phyloP scores from a whole-genome alignment of 2,888 invertebrate genomes.

The Eumerus sabulonum region DNA sequence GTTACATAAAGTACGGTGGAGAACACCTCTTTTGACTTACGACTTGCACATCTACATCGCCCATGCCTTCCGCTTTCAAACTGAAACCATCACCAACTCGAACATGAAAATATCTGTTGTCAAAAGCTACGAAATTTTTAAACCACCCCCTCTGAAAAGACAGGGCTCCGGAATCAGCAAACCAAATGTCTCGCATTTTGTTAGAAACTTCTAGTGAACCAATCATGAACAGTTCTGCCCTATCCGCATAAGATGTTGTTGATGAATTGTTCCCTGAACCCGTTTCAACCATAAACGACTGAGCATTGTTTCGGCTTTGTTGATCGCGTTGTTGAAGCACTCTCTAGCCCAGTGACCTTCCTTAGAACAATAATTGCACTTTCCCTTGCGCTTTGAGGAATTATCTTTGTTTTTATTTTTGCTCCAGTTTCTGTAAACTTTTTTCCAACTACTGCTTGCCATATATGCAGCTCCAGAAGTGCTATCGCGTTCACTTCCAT shows the following conservation, averaged over 20 bases:
- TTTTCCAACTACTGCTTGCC: conserved; percentile 19
- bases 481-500: neutral
- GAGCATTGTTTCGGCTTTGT: conserved; percentile 4
- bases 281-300: too few relatives aligned
- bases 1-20: conserved; percentile 66
- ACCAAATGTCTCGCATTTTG: conserved; percentile 63
- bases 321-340: conserved; percentile 18
- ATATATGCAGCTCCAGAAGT: conserved; percentile 20
- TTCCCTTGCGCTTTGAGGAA: conserved; percentile 63
- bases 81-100: conserved; percentile 64
- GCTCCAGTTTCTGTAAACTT: too few relatives aligned
- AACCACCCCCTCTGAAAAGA: conserved; percentile 55
- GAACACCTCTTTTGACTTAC: conserved; percentile 52
- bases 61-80: conserved; percentile 8
- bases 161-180: conserved; percentile 69
- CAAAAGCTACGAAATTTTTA: conserved; percentile 19
- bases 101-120: conserved; percentile 9
- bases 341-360: too few relatives aligned
- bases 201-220: too few relatives aligned
- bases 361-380: too few relatives aligned
- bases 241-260: conserved; percentile 10
- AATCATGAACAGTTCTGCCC: conserved; percentile 17
- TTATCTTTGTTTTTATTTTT: conserved; percentile 11
- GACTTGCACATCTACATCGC: conserved; percentile 29
- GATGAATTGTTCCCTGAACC: neutral